Conservation (phyloP, 2,113 vertebrate genomes). For the Ctenodactylus gundi region DNA sequence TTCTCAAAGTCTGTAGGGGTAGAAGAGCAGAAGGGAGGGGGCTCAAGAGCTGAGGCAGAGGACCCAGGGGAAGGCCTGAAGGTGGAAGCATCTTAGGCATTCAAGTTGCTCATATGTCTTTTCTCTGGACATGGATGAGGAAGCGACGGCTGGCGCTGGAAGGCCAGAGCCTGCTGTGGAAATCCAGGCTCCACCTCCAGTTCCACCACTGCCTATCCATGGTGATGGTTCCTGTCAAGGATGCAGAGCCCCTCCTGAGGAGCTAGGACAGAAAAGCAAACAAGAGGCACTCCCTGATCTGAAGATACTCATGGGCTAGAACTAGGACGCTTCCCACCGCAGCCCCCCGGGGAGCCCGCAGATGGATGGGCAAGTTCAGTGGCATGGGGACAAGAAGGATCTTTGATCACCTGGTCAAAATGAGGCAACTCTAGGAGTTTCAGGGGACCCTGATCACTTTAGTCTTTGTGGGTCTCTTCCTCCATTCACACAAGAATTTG, state of each 20-base stretch:
- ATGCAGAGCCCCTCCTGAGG: background rate
- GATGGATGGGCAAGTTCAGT: too few species aligned
- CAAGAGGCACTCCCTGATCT: background rate
- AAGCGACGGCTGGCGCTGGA: too few species aligned
- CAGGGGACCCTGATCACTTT: accelerated
- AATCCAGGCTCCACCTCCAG: background rate
- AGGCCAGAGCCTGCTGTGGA: too few species aligned
- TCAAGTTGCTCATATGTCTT: accelerated
- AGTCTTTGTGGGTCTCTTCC: background rate
- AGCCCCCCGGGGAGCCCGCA: background rate
- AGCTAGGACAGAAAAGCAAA: too few species aligned
- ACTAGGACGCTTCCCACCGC: background rate
- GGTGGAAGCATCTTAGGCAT: background rate
- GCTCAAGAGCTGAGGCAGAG: background rate
- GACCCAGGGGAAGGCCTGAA: background rate
- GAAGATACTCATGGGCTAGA: background rate
- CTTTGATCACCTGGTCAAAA: background rate
- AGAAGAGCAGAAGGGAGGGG: background rate
- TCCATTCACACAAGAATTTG: background rate
- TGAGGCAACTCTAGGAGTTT: background rate
- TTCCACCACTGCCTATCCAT: background rate
- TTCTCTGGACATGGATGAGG: accelerated
- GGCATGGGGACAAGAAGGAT: too few species aligned
- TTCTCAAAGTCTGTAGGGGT: background rate
- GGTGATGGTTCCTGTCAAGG: accelerated